These are phyloP conservation scores for Conomelus anceps DNA, from an alignment of 2,888 invertebrate genomes.

Conservation along the genomic window DNA sequence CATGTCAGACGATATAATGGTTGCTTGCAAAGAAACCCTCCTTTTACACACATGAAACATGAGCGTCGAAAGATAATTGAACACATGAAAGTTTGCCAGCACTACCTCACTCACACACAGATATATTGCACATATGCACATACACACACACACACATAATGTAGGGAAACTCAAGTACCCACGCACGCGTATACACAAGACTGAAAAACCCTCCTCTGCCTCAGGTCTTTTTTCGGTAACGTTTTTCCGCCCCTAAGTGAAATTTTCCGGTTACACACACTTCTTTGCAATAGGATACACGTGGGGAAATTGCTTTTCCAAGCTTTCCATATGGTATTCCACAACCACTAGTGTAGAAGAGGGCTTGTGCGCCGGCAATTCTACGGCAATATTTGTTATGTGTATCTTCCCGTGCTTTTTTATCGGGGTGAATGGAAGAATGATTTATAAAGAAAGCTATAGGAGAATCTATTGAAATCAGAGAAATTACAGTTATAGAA, in stretches of 20 bases:
- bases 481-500: too few relatives aligned
- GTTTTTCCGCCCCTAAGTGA: background rate
- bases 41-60: background rate
- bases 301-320: background rate
- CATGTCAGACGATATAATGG: too few relatives aligned
- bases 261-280: background rate
- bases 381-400: background rate
- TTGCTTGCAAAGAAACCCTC: background rate
- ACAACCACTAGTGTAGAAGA: background rate
- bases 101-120: too few relatives aligned
- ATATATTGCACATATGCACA: too few relatives aligned
- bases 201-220: background rate
- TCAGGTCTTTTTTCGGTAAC: background rate
- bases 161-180: background rate
- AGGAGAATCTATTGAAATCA: too few relatives aligned
- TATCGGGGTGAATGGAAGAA: too few relatives aligned
- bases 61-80: background rate
- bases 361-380: background rate
- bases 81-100: background rate
- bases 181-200: background rate
- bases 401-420: background rate
- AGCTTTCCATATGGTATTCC: background rate
- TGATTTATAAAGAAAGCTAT: too few relatives aligned
- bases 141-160: background rate
- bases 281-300: background rate